Evolutionary conservation across 2,888 invertebrate species (phyloP), one percentile per base, ranked within the genome.

Genomic region (Lymantria dispar): DNA sequence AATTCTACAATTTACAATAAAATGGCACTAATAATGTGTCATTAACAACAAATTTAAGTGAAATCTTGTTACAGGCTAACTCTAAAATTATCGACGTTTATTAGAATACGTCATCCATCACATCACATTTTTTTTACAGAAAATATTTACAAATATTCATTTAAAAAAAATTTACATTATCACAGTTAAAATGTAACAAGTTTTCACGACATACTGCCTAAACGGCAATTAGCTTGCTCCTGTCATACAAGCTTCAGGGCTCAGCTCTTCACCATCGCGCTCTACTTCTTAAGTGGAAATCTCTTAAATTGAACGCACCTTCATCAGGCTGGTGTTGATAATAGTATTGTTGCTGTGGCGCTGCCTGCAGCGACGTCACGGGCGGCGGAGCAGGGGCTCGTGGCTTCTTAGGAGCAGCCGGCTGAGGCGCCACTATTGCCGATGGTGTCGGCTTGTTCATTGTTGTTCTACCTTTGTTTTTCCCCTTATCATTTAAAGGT

Each of bases 161-260:
- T 87, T 87, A 87, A 83, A 85, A 83, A 83, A 85, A 84, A 85
- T 86, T 74, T 88, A 87, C 86, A 89, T 77, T 87, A 91, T 91
- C 90, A 88, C 90, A 89, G 91, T 91, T 88, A 88, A 87, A 86
- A 85, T 90, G 91, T 91, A 91, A 91, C 91, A 90, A 91, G 91
- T 83, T 89, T 91, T 90, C 91, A 87, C 88, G 66, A 71, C 65
- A 72, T 65, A 60, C 86, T 80, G 87, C 87, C 84, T 72, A 67
- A 74, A 72, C 69, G 85, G 87, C 85, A 82, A 83, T 81, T 82
- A 87, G 89, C 89, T 90, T 85, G 91, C 91, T 91, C 91, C 91
- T 91, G 91, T 92, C 92, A 92, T 92, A 91, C 92, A 88, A 91
- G 91, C 91, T 89, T 87, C 87, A 88, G 91, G 91, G 91, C 90